Evolutionary conservation across 2,888 invertebrate species (phyloP).

Genomic region (Drosophila setosimentum): DNA sequence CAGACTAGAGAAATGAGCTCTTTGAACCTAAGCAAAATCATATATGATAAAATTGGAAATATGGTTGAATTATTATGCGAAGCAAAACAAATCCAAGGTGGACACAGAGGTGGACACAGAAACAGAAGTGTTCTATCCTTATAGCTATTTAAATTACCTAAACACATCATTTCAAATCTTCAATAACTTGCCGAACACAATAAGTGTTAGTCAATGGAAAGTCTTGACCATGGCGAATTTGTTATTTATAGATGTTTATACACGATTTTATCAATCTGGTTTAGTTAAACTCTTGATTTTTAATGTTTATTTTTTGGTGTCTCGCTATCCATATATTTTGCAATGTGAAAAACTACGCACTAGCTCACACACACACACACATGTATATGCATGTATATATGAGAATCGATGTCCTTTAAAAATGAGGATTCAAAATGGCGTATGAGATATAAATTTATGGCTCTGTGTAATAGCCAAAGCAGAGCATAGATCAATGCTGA

Average conservation of each 20-base stretch:
- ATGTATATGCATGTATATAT: constrained; percentile 2
- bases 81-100: not conserved
- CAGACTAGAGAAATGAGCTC: not conserved
- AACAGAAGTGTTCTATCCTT: no score
- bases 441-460: constrained; percentile 31
- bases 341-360: constrained; percentile 16
- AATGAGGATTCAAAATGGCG: constrained; percentile 12
- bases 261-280: not conserved
- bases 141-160: no score
- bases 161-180: not conserved
- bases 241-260: not conserved
- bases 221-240: not conserved
- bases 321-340: constrained; percentile 1
- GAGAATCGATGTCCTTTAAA: not conserved
- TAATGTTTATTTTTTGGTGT: not conserved
- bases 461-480: not conserved
- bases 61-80: not conserved
- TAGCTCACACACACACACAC: not conserved
- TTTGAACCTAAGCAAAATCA: not conserved
- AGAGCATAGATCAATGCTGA: constrained; percentile 5
- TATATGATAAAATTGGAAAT: not conserved
- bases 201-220: not conserved
- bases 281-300: not conserved
- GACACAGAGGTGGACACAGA: no score
- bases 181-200: not conserved